Conservation (phyloP, 2,113 vertebrate genomes). For the Sphaerodactylus townsendi region DNA sequence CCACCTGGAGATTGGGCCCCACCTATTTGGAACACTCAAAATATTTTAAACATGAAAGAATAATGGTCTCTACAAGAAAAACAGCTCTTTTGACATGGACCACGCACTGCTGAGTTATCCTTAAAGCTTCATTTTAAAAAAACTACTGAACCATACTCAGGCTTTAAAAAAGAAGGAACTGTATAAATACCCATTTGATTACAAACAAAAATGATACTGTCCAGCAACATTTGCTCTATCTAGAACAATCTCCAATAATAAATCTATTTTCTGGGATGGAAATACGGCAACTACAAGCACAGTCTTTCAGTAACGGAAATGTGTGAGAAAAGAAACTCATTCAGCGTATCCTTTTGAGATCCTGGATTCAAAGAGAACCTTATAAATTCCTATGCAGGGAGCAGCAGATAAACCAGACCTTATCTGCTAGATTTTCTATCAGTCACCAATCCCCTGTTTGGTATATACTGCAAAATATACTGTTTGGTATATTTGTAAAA, state of each 20-base stretch:
- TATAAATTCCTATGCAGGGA: background rate
- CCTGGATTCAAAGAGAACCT: background rate
- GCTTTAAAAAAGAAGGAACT: background rate
- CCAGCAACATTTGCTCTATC: background rate
- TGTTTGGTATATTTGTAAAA: too few relatives aligned
- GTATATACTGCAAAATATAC: too few relatives aligned
- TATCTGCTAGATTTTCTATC: background rate
- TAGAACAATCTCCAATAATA: background rate
- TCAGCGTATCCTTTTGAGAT: background rate
- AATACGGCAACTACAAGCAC: background rate
- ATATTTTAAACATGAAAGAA: background rate
- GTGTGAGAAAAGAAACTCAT: background rate
- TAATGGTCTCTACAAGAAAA: background rate
- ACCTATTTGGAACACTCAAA: background rate
- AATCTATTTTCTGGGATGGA: background rate
- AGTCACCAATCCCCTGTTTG: too few relatives aligned
- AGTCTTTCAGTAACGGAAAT: background rate
- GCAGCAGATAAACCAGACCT: background rate
- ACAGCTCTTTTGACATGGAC: background rate
- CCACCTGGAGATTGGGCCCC: background rate
- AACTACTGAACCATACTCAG: slow-evolving; percentile 19
- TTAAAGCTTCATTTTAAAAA: slow-evolving; percentile 27
- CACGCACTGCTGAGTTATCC: background rate
- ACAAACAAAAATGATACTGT: background rate
- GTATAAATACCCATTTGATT: background rate